These are phyloP conservation scores for Astropecten irregularis DNA, from an alignment of 53 echinoderm and acorn worm species.

Conservation along the genomic window DNA sequence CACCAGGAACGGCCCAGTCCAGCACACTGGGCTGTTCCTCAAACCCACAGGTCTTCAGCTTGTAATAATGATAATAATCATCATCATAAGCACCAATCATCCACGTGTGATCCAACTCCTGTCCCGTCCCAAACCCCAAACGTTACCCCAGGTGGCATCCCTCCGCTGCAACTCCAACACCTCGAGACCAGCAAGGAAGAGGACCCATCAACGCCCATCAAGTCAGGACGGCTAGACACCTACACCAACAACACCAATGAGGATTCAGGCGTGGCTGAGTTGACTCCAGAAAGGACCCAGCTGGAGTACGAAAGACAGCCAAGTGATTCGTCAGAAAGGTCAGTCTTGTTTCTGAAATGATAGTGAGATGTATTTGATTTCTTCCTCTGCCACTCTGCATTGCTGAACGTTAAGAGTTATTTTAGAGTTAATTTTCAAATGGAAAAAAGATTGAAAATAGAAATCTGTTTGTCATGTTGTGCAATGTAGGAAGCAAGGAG, in stretches of 20 bases:
- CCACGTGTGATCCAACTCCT: conserved; percentile 38
- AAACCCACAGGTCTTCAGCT: background rate
- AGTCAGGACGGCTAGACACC: conserved; percentile 70
- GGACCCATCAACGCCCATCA: conserved; percentile 13
- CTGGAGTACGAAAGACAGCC: conserved; percentile 53
- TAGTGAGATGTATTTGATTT: too few relatives aligned
- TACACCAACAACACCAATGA: conserved; percentile 89
- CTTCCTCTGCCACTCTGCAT: too few relatives aligned
- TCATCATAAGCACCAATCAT: conserved; percentile 33
- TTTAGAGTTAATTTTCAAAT: too few relatives aligned
- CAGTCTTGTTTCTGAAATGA: background rate
- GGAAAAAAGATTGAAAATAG: too few relatives aligned
- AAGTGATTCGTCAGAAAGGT: conserved; percentile 53
- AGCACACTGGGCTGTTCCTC: conserved; percentile 13
- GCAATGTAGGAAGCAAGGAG: conserved; percentile 3
- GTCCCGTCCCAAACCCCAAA: conserved; percentile 54
- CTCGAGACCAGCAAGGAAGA: conserved; percentile 2
- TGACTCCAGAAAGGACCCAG: conserved; percentile 66
- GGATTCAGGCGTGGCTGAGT: conserved; percentile 88
- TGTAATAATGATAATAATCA: too few relatives aligned
- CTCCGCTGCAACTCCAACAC: conserved; percentile 42
- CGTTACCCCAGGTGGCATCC: conserved; percentile 53
- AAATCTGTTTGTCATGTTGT: too few relatives aligned
- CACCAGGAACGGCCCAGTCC: background rate
- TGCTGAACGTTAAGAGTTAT: too few relatives aligned